Conservation (phyloP, 2,888 invertebrate genomes). For the Agrotis segetum region DNA sequence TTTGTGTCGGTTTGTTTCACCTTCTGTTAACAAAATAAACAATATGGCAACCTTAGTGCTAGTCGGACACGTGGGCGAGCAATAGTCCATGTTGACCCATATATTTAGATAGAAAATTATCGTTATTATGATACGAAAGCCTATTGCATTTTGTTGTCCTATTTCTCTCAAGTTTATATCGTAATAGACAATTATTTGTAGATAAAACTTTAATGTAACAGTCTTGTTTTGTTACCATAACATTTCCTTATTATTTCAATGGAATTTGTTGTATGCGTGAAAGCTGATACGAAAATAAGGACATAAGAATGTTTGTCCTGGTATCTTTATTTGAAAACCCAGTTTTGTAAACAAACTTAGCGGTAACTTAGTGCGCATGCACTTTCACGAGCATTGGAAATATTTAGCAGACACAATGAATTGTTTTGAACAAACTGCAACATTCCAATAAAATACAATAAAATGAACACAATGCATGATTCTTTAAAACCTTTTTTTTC, state of each 20-base stretch:
- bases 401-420: neutral
- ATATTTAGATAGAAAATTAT: conserved; percentile 77
- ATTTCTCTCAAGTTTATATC: conserved; percentile 19
- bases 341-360: conserved; percentile 7
- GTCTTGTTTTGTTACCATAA: conserved; percentile 13
- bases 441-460: conserved; percentile 11
- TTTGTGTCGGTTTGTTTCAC: conserved; percentile 17
- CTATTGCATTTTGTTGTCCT: conserved; percentile 36
- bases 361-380: conserved; percentile 8
- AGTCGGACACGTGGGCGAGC: conserved; percentile 76
- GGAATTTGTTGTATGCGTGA: conserved; percentile 20
- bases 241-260: conserved; percentile 21
- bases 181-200: conserved; percentile 25
- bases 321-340: conserved; percentile 29
- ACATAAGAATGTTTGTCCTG: conserved; percentile 23
- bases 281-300: conserved; percentile 13
- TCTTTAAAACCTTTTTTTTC: conserved; percentile 29
- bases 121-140: conserved; percentile 59
- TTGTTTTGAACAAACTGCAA: neutral
- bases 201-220: conserved; percentile 33
- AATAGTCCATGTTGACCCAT: conserved; percentile 71
- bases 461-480: conserved; percentile 24
- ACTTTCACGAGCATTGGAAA: neutral
- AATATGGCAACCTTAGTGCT: conserved; percentile 66
- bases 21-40: conserved; percentile 55